Evolutionary conservation across 2,888 invertebrate genomes (phyloP), one percentile per base, ranked within the genome.

Genomic region (Sepioteuthis lessoniana): DNA sequence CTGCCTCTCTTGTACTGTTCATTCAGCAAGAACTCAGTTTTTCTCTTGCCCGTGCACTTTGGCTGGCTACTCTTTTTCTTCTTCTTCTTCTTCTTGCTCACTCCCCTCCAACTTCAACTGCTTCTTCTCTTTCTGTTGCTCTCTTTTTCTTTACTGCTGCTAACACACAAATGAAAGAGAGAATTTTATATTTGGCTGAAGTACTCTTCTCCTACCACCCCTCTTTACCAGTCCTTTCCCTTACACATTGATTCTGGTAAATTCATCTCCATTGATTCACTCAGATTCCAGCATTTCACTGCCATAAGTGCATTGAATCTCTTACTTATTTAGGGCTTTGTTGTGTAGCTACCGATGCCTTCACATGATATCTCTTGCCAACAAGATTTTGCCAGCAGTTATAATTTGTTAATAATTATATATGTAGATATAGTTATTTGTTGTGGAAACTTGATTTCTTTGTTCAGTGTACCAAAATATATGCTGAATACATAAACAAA

Each of bases 201-300:
- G 31, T 5, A 46, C 16, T 31, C 13, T 4, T 8, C 38, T 37
- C 91, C 35, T 38, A 8, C 38, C 38, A 3, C 92, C 16, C 92
- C 13, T 47, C 31, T n/a, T n/a, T 35, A 19, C 35, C 92, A 10
- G 7, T 21, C 28, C 21, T 92, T n/a, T 47, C 92, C 16, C 38
- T 19, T 35, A 92, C 19, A 46, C 37, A 38, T 21, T 16, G 31
- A 92, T 37, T 31, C 47, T 46, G 47, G 42, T 46, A 46, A 92
- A 46, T 42, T 92, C 47, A 76, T 76, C 76, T 76, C n/a, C 76
- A 76, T 76, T 76, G 76, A 76, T 76, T 76, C 76, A 76, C 76
- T 76, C 76, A 76, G 76, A 76, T 76, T 76, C 76, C 76, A 76
- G 76, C n/a, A 76, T 76, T 76, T 76, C 76, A 76, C n/a, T 76